phyloP scores from a whole-genome alignment of 2,113 vertebrate species.

The Pyxicephalus adspersus region DNA sequence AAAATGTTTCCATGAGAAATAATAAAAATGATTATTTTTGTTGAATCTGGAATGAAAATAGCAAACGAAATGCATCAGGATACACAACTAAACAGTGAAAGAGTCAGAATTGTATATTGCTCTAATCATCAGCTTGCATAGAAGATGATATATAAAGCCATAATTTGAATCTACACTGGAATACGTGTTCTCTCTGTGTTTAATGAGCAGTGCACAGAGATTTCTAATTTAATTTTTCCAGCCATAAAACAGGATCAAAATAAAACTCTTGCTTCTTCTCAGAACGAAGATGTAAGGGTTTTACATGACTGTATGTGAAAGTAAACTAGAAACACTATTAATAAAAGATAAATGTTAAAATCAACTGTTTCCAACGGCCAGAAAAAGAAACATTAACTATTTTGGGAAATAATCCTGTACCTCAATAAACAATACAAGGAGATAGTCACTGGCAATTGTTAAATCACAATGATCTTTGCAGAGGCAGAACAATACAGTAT shows the following conservation, averaged over 20 bases:
- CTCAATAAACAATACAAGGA: no score
- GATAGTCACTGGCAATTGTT: no score
- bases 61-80: neutral
- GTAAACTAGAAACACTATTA: no score
- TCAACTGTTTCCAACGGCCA: no score
- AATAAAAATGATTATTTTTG: neutral
- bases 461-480: no score
- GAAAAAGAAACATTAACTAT: no score
- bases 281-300: neutral
- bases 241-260: slow-evolving; percentile 7
- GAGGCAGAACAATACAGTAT: no score
- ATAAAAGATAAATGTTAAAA: no score
- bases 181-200: neutral
- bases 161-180: neutral
- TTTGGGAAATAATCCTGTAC: no score
- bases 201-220: slow-evolving; percentile 2
- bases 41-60: slow-evolving; percentile 4
- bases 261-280: slow-evolving; percentile 6
- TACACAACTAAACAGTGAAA: neutral
- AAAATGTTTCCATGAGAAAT: neutral
- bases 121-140: slow-evolving; percentile 2
- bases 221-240: slow-evolving; percentile 30
- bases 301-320: neutral
- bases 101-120: neutral
- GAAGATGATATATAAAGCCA: neutral